Evolutionary conservation across 2,797 vertebrate species (phyloP), one percentile per base, ranked within the genome.

Genomic region (Bovichtus variegatus): DNA sequence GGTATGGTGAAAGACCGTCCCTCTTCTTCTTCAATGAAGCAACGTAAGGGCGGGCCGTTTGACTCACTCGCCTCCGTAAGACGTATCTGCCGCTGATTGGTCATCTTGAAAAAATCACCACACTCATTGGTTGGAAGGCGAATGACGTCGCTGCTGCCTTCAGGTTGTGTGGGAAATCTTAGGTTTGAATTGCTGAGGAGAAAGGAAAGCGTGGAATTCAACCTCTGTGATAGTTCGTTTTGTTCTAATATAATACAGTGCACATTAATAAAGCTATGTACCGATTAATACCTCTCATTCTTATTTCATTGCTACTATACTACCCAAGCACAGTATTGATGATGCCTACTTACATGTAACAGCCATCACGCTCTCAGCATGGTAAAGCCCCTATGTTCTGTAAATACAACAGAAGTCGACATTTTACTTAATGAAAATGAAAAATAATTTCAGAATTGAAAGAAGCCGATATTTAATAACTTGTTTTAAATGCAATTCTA

Each of bases 1-100:
- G 61, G 62, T 16, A 16, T 27, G 21, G 63, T 7, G 57, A 75
- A 34, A 34, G 34, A 74, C 77, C 46, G 88, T 86, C 81, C 82
- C 83, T 89, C 91, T 89, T 76, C 83, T 93, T 93, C 93, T 94
- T 94, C 92, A 93, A 93, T 93, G 89, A 34, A 83, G 67, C 79
- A 23, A 76, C 83, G 88, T 84, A 36, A 55, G 83, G 87, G 90
- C 86, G 90, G 84, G 78, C 18, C 72, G 74, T 75, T 44, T 13
- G 31, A 57, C 71, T 41, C 61, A 15, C 57, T 54, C 1, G 67
- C 55, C 21, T 62, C 57, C 85, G 64, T 84, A 66, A 73, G 66
- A 91, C 92, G 93, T 93, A 12, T 0, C 25, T 0, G 8, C 0
- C 68, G 55, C 53, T 71, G 81, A 93, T 93, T 93, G 89, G 93